Base-by-base conservation (phyloP, 2,888 invertebrate species). In the Andrena marginata region DNA sequence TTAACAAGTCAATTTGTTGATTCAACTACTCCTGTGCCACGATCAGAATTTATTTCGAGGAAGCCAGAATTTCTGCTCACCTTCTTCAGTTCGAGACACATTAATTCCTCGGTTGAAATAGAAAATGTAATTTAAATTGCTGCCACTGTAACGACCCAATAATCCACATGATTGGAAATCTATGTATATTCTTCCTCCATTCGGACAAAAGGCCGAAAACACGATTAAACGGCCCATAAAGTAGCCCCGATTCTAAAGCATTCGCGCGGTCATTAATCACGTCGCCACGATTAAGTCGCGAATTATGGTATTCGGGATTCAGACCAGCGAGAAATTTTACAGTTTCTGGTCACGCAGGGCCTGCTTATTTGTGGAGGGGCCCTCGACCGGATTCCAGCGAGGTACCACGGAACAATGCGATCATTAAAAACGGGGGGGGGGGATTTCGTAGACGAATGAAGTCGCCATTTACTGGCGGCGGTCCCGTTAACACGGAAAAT, bases 401-500 rank as follows among this genome's bases (percentile, higher is more conserved):
- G 26, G 10, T 56, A 51, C 20, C 51, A 2, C 10, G n/a, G 51
- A 49, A 20, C 62, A 29, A 68, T 20, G 70, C 20, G 33, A 35
- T 26, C 20, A 29, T 49, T 33, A 56, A 64, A 79, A 74, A 54
- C 42, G 20, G 20, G 31, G 26, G 20, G 26, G 20, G 0, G 67
- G 42, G 56, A 48, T 63, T 64, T 70, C 35, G 63, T 26, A n/a
- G 29, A 2, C 54, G 64, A 35, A 67, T 62, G 29, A 26, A 59
- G 64, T 35, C 65, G n/a, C 42, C 20, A 49, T 72, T 65, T 23
- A 35, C 16, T n/a, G 42, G 49, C 48, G 7, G 3, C 26, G 8
- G 1, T 10, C 26, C 42, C 26, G 51, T 54, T n/a, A 49, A 20
- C 13, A 23, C 23, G 23, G 51, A 77, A 86, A 87, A 87, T 80